phyloP scores from a whole-genome alignment of 2,113 vertebrate genomes.

The Mesocricetus auratus region DNA sequence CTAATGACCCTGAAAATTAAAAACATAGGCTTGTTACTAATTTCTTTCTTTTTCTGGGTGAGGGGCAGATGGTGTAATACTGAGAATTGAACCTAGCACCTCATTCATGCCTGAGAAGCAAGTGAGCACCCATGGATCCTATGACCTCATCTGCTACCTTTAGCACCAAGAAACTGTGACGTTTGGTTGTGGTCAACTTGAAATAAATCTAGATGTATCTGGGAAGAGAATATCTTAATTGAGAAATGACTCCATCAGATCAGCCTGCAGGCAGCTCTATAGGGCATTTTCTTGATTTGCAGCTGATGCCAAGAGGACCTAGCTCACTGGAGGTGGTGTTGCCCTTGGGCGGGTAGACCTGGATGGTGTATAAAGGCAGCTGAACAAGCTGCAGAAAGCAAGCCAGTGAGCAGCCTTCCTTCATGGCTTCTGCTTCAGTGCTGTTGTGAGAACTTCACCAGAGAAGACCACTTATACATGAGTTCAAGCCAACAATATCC shows the following conservation, averaged over 20 bases:
- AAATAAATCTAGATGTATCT: not conserved
- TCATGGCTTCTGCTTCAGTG: not conserved
- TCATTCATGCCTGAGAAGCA: not conserved
- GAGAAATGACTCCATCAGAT: not conserved
- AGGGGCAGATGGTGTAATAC: not conserved
- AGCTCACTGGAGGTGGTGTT: not conserved
- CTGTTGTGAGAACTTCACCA: not conserved
- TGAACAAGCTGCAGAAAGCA: not conserved
- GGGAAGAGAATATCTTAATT: not conserved
- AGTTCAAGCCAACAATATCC: not conserved
- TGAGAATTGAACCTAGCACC: not conserved
- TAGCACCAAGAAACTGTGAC: not conserved
- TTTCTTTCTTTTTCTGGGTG: not conserved
- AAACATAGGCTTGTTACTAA: not conserved
- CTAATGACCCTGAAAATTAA: not conserved
- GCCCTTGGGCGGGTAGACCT: not conserved
- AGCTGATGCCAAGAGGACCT: too few species aligned
- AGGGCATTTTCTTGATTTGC: not conserved
- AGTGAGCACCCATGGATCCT: not conserved
- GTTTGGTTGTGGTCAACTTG: not conserved
- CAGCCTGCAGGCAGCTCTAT: not conserved
- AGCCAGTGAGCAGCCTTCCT: not conserved
- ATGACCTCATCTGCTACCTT: not conserved
- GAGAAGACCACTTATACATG: not conserved
- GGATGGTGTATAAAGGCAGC: not conserved